Base-by-base conservation (phyloP, 2,797 vertebrate genomes). In the Rhinogobio ventralis region DNA sequence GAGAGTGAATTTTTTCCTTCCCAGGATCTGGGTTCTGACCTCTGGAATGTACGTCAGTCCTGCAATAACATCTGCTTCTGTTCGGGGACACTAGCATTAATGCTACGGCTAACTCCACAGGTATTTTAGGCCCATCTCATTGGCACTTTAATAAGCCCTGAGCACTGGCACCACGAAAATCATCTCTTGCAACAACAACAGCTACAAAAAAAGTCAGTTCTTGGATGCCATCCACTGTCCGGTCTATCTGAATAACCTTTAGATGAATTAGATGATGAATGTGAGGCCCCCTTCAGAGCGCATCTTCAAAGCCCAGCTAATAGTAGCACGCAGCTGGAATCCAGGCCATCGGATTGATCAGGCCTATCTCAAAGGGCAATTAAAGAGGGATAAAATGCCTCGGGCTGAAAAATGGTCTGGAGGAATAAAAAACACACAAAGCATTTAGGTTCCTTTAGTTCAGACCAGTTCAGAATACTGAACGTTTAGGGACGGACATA, bases 191-290 rank as follows among this genome's bases (percentile, higher is more conserved):
- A 72, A 67, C 77, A 86, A 77, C 77, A 67, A 42, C 57, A n/a
- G 49, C 10, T 80, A 78, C 8, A 42, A 77, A 87, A 81, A 85
- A 72, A 64, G 25, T 45, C 49, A 75, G 71, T 88, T 83, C 73
- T 49, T n/a, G 77, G 79, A 85, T 87, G 62, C 80, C 81, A 53
- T 90, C 72, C 85, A 85, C 84, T 75, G 87, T 64, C 78, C 76
- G 14, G 84, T 87, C 88, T 89, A 89, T 90, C 90, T 90, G 89
- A 92, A 88, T 92, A 91, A 91, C 92, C 88, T 92, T 91, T 90
- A 92, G 88, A 91, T 91, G 89, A 91, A 92, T 91, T 88, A 86
- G 74, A 86, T 84, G 81, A 79, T 79, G 82, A 85, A 86, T 87
- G 88, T 51, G 87, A 81, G 85, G 68, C 90, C 88, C 87, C 82